Conservation (phyloP, 2,797 vertebrate species). For the Craterocephalus amniculus region DNA sequence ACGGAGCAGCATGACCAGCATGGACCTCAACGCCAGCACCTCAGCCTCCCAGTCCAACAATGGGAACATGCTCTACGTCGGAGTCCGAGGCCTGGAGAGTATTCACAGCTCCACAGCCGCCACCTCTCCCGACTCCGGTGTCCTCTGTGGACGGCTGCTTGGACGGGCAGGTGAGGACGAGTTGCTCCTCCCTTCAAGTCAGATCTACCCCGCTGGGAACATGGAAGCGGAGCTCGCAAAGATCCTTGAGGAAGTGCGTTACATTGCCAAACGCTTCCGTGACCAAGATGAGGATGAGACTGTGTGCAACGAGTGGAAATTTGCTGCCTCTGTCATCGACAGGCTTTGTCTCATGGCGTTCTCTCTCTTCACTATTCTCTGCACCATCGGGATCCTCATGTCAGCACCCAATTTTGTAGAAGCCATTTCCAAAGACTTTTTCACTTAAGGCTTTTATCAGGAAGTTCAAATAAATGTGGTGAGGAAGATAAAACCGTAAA, state of each 20-base stretch:
- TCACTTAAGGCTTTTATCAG: conserved; percentile 45
- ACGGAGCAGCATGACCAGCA: conserved; percentile 87
- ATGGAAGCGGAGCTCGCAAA: conserved; percentile 75
- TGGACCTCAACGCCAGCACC: conserved; percentile 84
- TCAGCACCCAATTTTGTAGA: conserved; percentile 94
- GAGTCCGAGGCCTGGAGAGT: conserved; percentile 87
- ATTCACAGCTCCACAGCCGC: conserved; percentile 74
- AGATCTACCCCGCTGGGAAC: conserved; percentile 25
- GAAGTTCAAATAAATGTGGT: neutral
- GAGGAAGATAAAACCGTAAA: neutral
- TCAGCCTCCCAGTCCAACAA: conserved; percentile 81
- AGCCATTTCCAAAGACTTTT: conserved; percentile 91
- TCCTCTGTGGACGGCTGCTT: conserved; percentile 64
- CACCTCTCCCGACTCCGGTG: conserved; percentile 72
- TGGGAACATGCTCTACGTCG: conserved; percentile 89
- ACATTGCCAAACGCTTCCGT: conserved; percentile 86
- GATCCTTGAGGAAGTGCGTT: conserved; percentile 91
- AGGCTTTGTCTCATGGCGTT: conserved; percentile 96
- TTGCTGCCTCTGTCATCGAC: conserved; percentile 94
- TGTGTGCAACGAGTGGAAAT: conserved; percentile 94
- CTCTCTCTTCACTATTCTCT: conserved; percentile 92
- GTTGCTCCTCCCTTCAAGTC: conserved; percentile 65
- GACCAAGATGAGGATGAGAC: conserved; percentile 88
- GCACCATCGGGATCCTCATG: conserved; percentile 95
- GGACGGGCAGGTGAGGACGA: conserved; percentile 71